Evolutionary conservation across 2,888 invertebrate genomes (phyloP), one percentile per base, ranked within the genome.

Genomic region (Troides aeacus): DNA sequence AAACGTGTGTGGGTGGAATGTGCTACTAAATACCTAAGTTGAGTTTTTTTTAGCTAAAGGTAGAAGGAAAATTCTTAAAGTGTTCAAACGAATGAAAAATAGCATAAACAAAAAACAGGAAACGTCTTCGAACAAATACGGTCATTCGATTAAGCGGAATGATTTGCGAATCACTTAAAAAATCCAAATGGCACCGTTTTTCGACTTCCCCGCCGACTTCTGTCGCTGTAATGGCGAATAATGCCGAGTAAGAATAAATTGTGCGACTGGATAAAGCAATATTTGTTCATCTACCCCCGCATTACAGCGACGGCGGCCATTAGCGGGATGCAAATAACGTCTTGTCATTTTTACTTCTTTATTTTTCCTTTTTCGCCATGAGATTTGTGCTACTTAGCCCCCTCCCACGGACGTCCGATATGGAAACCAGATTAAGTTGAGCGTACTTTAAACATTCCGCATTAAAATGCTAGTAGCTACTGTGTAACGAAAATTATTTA

Each of bases 261-360:
- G 89, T 88, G 82, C 81, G 87, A 86, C 87, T 90, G 92, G 90
- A 91, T 92, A 90, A 91, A 91, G 91, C 88, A 90, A 92, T 92
- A 92, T 92, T 92, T 92, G 91, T 91, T 90, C 90, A 87, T 87
- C 89, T 90, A 88, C 91, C 91, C 91, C 89, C 88, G 90, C 89
- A 90, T 90, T 90, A 90, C 88, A 88, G 80, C 84, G 83, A 85
- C 84, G 78, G 84, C 85, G 82, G 83, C 91, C 92, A 92, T 92
- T 92, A 92, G 91, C 87, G 88, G 81, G 89, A 91, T 91, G 91
- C 92, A 92, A 91, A 92, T 91, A 92, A 88, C 91, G 89, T 92
- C 92, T 92, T 91, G 92, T 90, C 89, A 90, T 90, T 91, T 92
- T 90, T 87, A 86, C 89, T 90, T 90, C 87, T 90, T 92, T 91